Conservation (phyloP, 2,888 invertebrate species). For the Eupithecia exiguata region DNA sequence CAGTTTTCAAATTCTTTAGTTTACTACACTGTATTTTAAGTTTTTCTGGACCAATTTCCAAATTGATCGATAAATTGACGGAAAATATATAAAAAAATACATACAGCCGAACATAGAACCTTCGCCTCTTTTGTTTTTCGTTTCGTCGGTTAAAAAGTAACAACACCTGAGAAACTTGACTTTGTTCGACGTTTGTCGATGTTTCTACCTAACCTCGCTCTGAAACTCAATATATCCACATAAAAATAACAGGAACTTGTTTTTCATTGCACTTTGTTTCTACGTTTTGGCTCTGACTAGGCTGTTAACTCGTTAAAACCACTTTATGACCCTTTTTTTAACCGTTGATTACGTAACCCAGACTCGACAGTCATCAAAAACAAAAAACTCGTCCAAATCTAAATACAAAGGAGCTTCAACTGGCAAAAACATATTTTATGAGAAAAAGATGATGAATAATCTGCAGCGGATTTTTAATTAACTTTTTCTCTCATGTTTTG, state of each 20-base stretch:
- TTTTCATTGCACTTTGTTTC: not conserved
- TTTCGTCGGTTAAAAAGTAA: no score
- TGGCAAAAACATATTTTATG: conserved; percentile 17
- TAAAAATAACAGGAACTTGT: not conserved
- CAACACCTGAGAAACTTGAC: not conserved
- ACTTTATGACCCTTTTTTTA: conserved; percentile 7
- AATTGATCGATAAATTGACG: no score
- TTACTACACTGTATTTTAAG: no score
- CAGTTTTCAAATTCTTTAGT: no score
- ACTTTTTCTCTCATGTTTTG: conserved; percentile 29
- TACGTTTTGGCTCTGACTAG: not conserved
- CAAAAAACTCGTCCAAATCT: conserved; percentile 14
- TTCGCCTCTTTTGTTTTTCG: no score
- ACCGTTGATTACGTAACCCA: conserved; percentile 5
- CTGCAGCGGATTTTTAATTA: conserved; percentile 27
- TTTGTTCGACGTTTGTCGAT: not conserved
- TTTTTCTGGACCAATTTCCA: no score
- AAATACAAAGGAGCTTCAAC: conserved; percentile 5
- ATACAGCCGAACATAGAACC: no score
- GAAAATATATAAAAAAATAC: no score
- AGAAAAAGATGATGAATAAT: conserved; percentile 9
- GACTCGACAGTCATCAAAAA: not conserved
- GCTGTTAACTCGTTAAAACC: not conserved
- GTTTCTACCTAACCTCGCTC: not conserved
- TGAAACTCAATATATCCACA: not conserved